Evolutionary conservation across 2,113 vertebrate species (phyloP).

Genomic region (Collichthys lucidus): DNA sequence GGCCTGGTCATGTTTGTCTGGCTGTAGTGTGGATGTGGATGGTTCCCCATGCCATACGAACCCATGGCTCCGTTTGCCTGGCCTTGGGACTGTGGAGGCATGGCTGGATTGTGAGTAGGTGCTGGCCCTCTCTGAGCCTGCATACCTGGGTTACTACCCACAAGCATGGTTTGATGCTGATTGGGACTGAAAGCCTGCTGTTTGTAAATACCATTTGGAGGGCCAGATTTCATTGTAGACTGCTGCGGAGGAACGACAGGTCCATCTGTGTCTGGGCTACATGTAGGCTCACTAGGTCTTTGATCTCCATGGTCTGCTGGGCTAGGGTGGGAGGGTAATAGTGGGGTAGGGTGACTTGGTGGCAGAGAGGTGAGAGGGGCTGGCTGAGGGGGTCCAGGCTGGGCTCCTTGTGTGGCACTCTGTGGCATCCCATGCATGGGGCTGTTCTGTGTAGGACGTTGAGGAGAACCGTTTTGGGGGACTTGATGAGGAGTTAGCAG

Average conservation of each 20-base stretch:
- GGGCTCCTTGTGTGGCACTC: constrained; percentile 54
- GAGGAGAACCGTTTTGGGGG: constrained; percentile 35
- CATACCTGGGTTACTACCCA: constrained; percentile 44
- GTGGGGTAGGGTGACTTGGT: constrained; percentile 77
- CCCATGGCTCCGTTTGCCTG: constrained; percentile 69
- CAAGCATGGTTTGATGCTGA: constrained; percentile 61
- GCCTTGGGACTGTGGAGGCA: constrained; percentile 64
- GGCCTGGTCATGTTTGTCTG: constrained; percentile 81
- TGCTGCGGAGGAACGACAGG: constrained; percentile 51
- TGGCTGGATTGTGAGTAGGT: constrained; percentile 51
- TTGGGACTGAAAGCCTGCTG: constrained; percentile 75
- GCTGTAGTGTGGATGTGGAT: constrained; percentile 69
- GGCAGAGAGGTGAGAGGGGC: constrained; percentile 77
- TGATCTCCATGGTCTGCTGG: constrained; percentile 78
- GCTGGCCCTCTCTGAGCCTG: constrained; percentile 49
- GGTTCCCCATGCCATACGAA: constrained; percentile 64
- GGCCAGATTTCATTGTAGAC: constrained; percentile 48
- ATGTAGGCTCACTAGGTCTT: constrained; percentile 74
- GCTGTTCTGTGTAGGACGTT: constrained; percentile 48
- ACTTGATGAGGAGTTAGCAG: constrained; percentile 43
- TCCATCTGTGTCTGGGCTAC: constrained; percentile 42
- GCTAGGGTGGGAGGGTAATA: constrained; percentile 73
- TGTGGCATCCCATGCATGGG: constrained; percentile 70
- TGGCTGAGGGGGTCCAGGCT: constrained; percentile 71
- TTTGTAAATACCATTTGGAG: constrained; percentile 62